Conservation (phyloP, 2,888 invertebrate species). For the Selenia dentaria region DNA sequence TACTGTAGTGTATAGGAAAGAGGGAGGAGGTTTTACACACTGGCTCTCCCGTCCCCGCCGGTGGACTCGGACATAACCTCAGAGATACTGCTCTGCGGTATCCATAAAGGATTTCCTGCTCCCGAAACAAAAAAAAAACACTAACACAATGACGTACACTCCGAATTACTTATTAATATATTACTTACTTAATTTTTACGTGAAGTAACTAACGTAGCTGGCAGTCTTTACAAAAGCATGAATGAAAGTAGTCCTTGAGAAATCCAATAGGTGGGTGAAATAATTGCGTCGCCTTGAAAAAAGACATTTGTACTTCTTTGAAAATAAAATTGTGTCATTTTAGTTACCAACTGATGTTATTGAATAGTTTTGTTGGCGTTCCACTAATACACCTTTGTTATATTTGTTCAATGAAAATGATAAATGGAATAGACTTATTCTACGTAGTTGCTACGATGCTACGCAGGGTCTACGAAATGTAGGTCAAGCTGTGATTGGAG, state of each 20-base stretch:
- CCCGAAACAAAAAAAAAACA: too few relatives aligned
- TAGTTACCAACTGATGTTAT: constrained; percentile 12
- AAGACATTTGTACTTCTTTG: constrained; percentile 21
- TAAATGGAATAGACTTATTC: background rate
- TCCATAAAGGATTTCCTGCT: too few relatives aligned
- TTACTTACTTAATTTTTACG: too few relatives aligned
- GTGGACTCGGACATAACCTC: too few relatives aligned
- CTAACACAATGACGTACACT: too few relatives aligned
- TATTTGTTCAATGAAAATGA: background rate
- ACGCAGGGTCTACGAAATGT: constrained; percentile 6
- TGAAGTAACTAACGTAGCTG: background rate
- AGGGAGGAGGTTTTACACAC: too few relatives aligned
- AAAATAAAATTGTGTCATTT: constrained; percentile 23
- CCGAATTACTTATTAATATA: too few relatives aligned
- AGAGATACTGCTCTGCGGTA: too few relatives aligned
- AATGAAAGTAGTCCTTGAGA: constrained; percentile 19
- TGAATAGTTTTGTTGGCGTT: constrained; percentile 15
- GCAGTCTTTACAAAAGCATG: constrained; percentile 1
- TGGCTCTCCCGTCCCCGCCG: too few relatives aligned
- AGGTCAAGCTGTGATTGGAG: background rate
- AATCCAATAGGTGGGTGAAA: constrained; percentile 13
- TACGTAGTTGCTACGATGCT: constrained; percentile 27
- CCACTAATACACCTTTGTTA: background rate
- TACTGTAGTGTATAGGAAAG: too few relatives aligned
- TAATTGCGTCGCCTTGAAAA: constrained; percentile 9